A percentile compares a stretch with the other conserved stretches of the same genome.
phyloP scores from a whole-genome alignment of 1,140 invertebrate genomes.

The Zaprionus camerounensis region DNA sequence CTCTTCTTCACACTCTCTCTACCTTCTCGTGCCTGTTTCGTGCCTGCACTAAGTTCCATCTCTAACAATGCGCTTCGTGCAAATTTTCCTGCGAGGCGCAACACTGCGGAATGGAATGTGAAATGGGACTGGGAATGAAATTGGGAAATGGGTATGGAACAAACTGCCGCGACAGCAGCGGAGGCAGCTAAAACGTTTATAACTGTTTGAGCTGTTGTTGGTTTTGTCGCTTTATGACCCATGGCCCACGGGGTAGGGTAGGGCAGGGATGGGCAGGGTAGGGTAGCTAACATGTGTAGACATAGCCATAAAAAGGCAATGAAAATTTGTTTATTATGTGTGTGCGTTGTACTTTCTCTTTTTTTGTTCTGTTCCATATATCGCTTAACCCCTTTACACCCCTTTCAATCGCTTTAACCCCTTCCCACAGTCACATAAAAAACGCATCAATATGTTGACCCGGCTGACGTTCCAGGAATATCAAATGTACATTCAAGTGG shows the following conservation, averaged over 20 bases:
- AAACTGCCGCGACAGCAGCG: constrained; percentile 14
- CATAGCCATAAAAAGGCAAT: constrained; percentile 45
- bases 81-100: constrained; percentile 5
- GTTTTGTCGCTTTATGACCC: constrained; percentile 31
- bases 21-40: no score
- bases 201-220: constrained; percentile 21
- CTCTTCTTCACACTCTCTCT: not conserved
- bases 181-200: constrained; percentile 37
- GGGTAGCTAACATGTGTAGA: constrained; percentile 36
- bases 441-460: constrained; percentile 30
- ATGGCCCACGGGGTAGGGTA: constrained; percentile 5
- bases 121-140: constrained; percentile 12
- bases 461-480: constrained; percentile 45
- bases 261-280: not conserved
- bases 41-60: no score
- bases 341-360: constrained; percentile 21
- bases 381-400: constrained; percentile 26
- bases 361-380: not conserved
- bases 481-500: constrained; percentile 6
- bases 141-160: constrained; percentile 22
- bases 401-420: constrained; percentile 14
- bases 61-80: not conserved
- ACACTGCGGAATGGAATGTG: constrained; percentile 20
- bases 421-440: constrained; percentile 16
- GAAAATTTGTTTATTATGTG: constrained; percentile 43